Evolutionary conservation across 2,797 vertebrate species (phyloP).

Genomic region (Nyctibius grandis): DNA sequence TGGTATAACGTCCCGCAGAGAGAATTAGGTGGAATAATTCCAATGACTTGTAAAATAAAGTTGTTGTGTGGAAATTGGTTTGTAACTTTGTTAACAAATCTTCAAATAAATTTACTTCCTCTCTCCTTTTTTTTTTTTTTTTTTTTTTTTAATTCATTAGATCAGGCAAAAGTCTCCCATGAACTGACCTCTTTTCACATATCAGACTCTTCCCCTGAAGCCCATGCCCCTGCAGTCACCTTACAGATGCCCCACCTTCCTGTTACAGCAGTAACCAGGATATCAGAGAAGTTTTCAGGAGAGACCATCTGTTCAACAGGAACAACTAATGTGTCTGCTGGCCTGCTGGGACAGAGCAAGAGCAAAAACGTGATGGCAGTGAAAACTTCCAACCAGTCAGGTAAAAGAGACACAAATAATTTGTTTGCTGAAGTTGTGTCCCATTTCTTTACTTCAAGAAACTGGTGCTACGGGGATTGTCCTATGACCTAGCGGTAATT

Average conservation of each 20-base stretch:
- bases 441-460: neutral
- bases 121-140: neutral
- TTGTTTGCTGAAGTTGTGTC: neutral
- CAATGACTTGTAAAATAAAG: neutral
- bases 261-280: slow-evolving; percentile 76
- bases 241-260: slow-evolving; percentile 88
- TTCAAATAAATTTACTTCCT: neutral
- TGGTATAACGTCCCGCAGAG: neutral
- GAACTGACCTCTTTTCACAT: slow-evolving; percentile 56
- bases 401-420: slow-evolving; percentile 55
- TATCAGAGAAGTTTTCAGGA: slow-evolving; percentile 74
- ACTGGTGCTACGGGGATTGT: neutral
- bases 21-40: neutral
- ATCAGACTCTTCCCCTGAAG: slow-evolving; percentile 64
- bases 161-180: slow-evolving; percentile 63
- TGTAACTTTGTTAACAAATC: neutral
- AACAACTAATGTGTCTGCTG: slow-evolving; percentile 43
- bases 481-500: neutral
- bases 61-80: neutral
- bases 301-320: slow-evolving; percentile 65
- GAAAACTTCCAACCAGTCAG: slow-evolving; percentile 78
- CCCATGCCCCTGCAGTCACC: slow-evolving; percentile 67
- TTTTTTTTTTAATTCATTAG: slow-evolving; percentile 57
- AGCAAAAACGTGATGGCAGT: slow-evolving; percentile 49
- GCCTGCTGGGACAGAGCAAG: slow-evolving; percentile 60